These are phyloP conservation scores for Garra rufa DNA, from an alignment of 2,113 vertebrate species.

Conservation along the genomic window DNA sequence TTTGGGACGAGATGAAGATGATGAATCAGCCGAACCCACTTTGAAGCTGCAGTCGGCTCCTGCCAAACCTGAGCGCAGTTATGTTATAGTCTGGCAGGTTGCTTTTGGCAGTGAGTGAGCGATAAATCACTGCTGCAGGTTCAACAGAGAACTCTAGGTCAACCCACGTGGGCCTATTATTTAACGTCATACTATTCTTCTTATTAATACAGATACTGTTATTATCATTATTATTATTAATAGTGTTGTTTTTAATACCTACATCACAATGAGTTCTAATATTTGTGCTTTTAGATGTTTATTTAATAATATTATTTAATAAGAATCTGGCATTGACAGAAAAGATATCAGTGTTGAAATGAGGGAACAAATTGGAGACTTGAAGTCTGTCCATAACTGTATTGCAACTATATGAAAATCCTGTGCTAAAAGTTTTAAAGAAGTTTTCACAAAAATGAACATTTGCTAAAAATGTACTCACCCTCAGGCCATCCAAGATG, in stretches of 20 bases:
- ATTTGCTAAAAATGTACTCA: neutral
- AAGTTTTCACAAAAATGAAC: neutral
- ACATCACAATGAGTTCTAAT: slow-evolving; percentile 56
- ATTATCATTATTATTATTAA: slow-evolving; percentile 58
- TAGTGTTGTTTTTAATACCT: slow-evolving; percentile 58
- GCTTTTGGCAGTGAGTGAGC: slow-evolving; percentile 85
- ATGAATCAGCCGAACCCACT: slow-evolving; percentile 80
- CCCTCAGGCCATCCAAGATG: neutral
- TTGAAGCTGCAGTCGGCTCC: slow-evolving; percentile 81
- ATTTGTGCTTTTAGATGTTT: slow-evolving; percentile 56
- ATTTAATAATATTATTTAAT: slow-evolving; percentile 71
- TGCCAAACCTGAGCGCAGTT: slow-evolving; percentile 92
- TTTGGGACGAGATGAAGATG: slow-evolving; percentile 66
- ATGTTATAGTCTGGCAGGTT: slow-evolving; percentile 99
- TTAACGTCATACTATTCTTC: slow-evolving; percentile 50
- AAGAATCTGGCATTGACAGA: slow-evolving; percentile 30
- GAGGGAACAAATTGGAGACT: slow-evolving; percentile 41
- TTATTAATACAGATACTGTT: slow-evolving; percentile 46
- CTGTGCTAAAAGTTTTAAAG: neutral
- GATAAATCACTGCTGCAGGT: slow-evolving; percentile 58
- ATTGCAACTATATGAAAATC: neutral
- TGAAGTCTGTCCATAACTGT: slow-evolving; percentile 56
- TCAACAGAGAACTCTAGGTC: slow-evolving; percentile 46
- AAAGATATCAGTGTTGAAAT: neutral
- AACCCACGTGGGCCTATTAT: slow-evolving; percentile 64